Conservation (phyloP, 2,797 vertebrate genomes). For the Xiphorhynchus erythropygius region DNA sequence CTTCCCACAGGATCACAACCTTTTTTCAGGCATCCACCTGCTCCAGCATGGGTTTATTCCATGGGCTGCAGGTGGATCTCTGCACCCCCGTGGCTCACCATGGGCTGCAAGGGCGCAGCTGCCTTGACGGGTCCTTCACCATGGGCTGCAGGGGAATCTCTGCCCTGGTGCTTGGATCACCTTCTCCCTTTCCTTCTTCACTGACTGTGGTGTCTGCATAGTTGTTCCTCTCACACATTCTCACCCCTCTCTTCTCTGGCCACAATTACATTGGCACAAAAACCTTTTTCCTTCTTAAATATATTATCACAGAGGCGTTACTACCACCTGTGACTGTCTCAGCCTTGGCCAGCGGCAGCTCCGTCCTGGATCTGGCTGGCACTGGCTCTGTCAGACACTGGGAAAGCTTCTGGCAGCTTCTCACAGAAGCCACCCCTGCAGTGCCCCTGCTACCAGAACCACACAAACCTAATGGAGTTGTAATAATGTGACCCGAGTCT, state of each 20-base stretch:
- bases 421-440: neutral
- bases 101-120: neutral
- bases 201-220: neutral
- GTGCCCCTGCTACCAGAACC: neutral
- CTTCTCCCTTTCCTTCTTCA: neutral
- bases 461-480: neutral
- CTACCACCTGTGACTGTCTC: neutral
- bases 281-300: neutral
- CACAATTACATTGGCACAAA: neutral
- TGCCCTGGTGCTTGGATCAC: neutral
- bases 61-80: neutral
- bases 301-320: neutral
- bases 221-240: neutral
- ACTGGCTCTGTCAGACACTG: neutral
- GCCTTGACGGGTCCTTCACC: neutral
- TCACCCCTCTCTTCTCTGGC: neutral
- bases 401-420: neutral
- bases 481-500: neutral
- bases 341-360: neutral
- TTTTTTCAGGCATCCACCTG: neutral
- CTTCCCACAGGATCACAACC: neutral
- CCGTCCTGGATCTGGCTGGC: fast-evolving
- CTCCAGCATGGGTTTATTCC: neutral
- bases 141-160: too few relatives aligned
- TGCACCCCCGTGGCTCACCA: neutral